phyloP scores from a whole-genome alignment of 2,113 vertebrate genomes.

The Rhodinocichla rosea region DNA sequence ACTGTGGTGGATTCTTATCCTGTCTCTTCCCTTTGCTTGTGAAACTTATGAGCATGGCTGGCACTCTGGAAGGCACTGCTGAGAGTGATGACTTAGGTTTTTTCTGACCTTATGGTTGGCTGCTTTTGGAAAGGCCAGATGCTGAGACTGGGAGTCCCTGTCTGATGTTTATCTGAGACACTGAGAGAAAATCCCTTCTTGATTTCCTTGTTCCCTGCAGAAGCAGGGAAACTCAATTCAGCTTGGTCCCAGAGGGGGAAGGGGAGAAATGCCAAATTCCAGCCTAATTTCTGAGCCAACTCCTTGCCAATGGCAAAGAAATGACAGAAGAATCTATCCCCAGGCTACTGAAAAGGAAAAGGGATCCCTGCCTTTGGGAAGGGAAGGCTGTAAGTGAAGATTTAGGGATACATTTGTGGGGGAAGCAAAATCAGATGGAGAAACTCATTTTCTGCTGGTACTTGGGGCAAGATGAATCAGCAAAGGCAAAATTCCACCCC shows the following conservation, averaged over 20 bases:
- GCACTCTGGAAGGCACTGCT: not conserved
- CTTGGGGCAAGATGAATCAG: not conserved
- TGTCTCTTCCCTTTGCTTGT: not conserved
- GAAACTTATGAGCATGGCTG: accelerated
- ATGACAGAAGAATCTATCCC: not conserved
- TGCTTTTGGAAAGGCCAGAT: not conserved
- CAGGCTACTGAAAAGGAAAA: not conserved
- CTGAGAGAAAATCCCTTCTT: not conserved
- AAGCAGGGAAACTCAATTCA: not conserved
- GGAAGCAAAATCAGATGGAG: not conserved
- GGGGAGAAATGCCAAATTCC: not conserved
- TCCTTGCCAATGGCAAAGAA: not conserved
- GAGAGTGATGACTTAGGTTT: not conserved
- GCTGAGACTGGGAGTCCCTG: not conserved
- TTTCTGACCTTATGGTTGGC: not conserved
- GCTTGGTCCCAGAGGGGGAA: not conserved
- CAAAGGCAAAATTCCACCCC: not conserved
- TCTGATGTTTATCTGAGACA: not conserved
- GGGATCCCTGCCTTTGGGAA: not conserved
- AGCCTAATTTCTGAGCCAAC: not conserved
- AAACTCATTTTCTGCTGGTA: not conserved
- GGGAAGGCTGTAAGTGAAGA: not conserved
- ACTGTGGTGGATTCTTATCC: not conserved
- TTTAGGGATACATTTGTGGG: accelerated
- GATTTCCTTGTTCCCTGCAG: not conserved